phyloP scores from a whole-genome alignment of 2,888 invertebrate genomes.

The Polyploca ridens region DNA sequence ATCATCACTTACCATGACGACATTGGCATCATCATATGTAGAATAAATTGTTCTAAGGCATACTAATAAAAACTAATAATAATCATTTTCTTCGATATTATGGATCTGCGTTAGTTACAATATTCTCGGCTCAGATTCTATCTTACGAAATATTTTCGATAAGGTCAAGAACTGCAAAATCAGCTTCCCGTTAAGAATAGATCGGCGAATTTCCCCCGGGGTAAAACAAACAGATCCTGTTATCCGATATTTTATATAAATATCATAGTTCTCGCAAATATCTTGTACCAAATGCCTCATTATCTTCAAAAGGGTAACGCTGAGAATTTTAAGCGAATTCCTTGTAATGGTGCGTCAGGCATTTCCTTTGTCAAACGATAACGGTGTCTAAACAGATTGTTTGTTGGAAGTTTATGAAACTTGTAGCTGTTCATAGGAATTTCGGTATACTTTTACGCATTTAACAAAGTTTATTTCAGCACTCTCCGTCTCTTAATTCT shows the following conservation, averaged over 20 bases:
- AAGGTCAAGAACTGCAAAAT: background rate
- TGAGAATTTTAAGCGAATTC: conserved; percentile 10
- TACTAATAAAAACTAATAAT: too few relatives aligned
- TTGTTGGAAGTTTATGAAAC: background rate
- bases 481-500: too few relatives aligned
- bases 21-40: too few relatives aligned
- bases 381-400: background rate
- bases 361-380: background rate
- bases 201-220: background rate
- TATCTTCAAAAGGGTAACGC: background rate
- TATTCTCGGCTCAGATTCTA: background rate
- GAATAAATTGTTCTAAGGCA: too few relatives aligned
- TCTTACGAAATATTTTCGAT: background rate
- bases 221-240: background rate
- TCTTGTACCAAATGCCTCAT: background rate
- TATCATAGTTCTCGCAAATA: background rate
- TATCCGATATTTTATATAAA: conserved; percentile 3
- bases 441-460: background rate
- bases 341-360: background rate
- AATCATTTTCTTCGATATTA: too few relatives aligned
- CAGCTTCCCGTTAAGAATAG: background rate
- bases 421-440: background rate
- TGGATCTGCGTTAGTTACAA: too few relatives aligned
- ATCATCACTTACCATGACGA: too few relatives aligned
- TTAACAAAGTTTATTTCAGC: too few relatives aligned